Conservation (phyloP, 2,113 vertebrate species). For the Chlorodrepanis virens region DNA sequence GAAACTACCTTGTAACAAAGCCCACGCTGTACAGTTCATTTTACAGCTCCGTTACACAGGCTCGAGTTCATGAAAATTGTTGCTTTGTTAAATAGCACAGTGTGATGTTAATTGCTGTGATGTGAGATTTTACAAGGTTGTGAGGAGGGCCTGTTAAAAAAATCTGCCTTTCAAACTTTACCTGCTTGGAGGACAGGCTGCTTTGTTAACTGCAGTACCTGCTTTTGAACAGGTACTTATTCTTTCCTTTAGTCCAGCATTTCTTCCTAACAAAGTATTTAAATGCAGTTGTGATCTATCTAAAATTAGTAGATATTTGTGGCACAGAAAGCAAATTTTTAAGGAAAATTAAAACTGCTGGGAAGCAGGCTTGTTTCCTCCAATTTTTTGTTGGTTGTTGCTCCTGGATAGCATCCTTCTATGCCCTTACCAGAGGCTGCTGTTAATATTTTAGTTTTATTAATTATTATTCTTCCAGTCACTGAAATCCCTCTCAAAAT, state of each 20-base stretch:
- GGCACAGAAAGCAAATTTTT: not conserved
- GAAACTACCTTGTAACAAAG: not conserved
- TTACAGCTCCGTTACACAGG: not conserved
- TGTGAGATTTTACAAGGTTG: slow-evolving; percentile 48
- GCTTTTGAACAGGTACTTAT: not conserved
- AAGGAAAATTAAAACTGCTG: not conserved
- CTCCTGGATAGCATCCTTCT: not conserved
- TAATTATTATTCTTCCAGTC: not conserved
- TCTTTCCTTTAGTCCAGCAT: not conserved
- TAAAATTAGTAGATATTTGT: not conserved
- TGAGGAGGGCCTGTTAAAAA: not conserved
- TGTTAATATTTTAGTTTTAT: not conserved
- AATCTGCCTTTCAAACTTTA: not conserved
- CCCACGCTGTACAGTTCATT: not conserved
- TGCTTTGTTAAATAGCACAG: slow-evolving; percentile 80
- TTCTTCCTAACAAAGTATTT: not conserved
- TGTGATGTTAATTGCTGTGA: slow-evolving; percentile 80
- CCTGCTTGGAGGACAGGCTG: not conserved
- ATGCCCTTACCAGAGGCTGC: not conserved
- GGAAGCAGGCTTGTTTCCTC: not conserved
- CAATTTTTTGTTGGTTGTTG: not conserved
- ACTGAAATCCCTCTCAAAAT: not conserved
- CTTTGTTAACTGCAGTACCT: not conserved
- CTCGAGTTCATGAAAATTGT: slow-evolving; percentile 79
- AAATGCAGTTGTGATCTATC: not conserved